phyloP scores from a whole-genome alignment of 1,140 invertebrate genomes.

The Proales similis region DNA sequence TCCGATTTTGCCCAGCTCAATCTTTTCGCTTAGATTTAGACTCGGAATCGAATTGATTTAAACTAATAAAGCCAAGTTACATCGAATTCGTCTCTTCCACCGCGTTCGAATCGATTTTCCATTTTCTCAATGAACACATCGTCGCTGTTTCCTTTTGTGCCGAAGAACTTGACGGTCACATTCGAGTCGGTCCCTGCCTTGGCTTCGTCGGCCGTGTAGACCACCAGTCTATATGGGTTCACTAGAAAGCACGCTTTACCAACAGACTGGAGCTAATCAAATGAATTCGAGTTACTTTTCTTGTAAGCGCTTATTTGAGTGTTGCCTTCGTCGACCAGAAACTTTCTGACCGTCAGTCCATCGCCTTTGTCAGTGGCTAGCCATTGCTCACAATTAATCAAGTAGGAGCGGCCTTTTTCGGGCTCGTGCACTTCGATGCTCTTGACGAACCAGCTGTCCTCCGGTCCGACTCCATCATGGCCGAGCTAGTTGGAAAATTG shows the following conservation, averaged over 20 bases:
- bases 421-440: conserved; percentile 49
- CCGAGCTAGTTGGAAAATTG: conserved; percentile 43
- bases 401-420: conserved; percentile 50
- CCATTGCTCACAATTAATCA: conserved; percentile 49
- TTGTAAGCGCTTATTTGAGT: conserved; percentile 47
- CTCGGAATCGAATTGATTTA: neutral
- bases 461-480: conserved; percentile 48
- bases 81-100: conserved; percentile 46
- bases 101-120: conserved; percentile 50
- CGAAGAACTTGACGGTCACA: conserved; percentile 50
- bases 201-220: conserved; percentile 52
- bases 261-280: neutral
- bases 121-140: conserved; percentile 46
- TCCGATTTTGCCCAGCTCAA: conserved; percentile 51
- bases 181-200: conserved; percentile 54
- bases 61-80: conserved; percentile 38
- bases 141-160: conserved; percentile 44
- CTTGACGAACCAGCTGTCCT: conserved; percentile 50
- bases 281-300: conserved; percentile 43
- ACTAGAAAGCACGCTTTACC: neutral
- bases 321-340: conserved; percentile 47
- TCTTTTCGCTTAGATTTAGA: conserved; percentile 38
- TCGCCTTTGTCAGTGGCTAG: conserved; percentile 48
- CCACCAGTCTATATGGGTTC: conserved; percentile 51
- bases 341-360: conserved; percentile 45